phyloP scores from a whole-genome alignment of 1,140 invertebrate genomes.

The Proctacanthus coquilletti region DNA sequence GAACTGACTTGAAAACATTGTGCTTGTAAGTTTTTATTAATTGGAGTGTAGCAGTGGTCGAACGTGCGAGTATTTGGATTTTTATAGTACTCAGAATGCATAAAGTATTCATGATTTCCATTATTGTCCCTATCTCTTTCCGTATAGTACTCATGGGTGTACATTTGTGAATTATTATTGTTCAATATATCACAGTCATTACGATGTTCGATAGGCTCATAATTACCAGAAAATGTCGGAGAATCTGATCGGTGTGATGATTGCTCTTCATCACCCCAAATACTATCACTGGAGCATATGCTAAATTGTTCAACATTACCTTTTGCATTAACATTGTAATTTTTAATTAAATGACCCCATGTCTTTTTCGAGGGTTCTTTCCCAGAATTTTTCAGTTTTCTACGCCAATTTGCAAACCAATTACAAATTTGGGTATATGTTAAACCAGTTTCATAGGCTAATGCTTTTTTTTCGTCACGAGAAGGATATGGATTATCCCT shows the following conservation, averaged over 20 bases:
- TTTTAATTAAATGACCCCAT: conserved; percentile 54
- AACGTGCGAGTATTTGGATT: too few relatives aligned
- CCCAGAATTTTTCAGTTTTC: conserved; percentile 54
- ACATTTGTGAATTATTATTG: too few relatives aligned
- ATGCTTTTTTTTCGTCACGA: conserved; percentile 49
- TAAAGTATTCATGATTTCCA: too few relatives aligned
- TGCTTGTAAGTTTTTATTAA: too few relatives aligned
- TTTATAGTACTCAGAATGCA: too few relatives aligned
- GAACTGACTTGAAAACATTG: conserved; percentile 4
- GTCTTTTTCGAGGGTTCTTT: conserved; percentile 43
- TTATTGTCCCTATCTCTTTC: too few relatives aligned
- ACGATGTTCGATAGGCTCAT: too few relatives aligned
- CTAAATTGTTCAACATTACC: conserved; percentile 60
- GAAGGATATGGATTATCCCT: conserved; percentile 58
- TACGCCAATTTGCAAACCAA: conserved; percentile 61
- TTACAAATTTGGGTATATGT: conserved; percentile 62
- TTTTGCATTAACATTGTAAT: conserved; percentile 50
- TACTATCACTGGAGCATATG: conserved; percentile 55
- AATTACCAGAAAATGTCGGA: background rate
- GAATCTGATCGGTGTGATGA: background rate
- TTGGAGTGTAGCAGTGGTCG: too few relatives aligned
- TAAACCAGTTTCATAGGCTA: conserved; percentile 49
- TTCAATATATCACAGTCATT: too few relatives aligned
- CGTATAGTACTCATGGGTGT: too few relatives aligned
- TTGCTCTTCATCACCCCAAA: conserved; percentile 46